Percentiles rank a stretch among this genome's conserved stretches.
These are phyloP conservation scores for Atlantisia rogersi DNA, from an alignment of 2,113 vertebrate species.

Conservation along the genomic window DNA sequence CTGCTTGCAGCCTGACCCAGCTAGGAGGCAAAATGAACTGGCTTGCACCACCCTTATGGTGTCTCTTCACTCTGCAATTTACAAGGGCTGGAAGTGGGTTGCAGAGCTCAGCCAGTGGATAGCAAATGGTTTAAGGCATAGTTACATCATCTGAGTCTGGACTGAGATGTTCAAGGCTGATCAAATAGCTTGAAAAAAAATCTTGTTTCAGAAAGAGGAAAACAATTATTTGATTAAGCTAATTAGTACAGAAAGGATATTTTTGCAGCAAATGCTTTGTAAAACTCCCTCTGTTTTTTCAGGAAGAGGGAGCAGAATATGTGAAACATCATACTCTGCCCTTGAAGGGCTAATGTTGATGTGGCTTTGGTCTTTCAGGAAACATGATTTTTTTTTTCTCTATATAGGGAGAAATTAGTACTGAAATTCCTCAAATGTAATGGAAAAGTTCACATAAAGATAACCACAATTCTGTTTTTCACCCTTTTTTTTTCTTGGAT, in stretches of 20 bases:
- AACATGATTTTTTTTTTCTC: background rate
- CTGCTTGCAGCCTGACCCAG: background rate
- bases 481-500: background rate
- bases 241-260: background rate
- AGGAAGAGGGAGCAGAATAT: background rate
- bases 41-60: background rate
- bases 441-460: background rate
- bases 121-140: background rate
- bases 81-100: background rate
- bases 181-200: background rate
- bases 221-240: background rate
- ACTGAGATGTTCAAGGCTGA: background rate
- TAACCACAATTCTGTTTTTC: background rate
- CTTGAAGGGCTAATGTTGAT: background rate
- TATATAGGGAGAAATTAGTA: background rate
- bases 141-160: background rate
- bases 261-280: background rate
- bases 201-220: background rate
- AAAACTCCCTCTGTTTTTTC: background rate
- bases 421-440: background rate
- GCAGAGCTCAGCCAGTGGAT: background rate
- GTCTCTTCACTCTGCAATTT: background rate
- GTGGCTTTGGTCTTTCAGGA: background rate
- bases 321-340: background rate
- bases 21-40: background rate